A percentile compares a stretch with the other conserved stretches of the same genome.
Conservation (phyloP, 2,113 vertebrate genomes). For the Platichthys stellatus region DNA sequence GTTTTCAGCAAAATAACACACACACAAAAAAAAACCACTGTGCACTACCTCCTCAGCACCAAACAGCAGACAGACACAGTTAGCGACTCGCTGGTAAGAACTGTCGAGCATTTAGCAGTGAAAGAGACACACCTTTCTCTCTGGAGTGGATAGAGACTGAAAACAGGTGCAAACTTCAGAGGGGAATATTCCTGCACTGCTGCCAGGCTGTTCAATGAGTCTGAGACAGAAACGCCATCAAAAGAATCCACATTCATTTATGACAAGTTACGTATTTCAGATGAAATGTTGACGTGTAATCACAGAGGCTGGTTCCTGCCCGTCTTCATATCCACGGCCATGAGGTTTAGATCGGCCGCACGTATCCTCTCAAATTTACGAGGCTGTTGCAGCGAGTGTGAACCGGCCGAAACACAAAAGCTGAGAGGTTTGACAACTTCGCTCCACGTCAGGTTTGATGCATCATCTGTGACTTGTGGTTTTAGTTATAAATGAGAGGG, state of each 20-base stretch:
- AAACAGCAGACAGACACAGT: background rate
- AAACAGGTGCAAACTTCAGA: background rate
- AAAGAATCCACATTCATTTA: background rate
- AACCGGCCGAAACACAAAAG: slow-evolving; percentile 17
- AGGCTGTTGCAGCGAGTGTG: slow-evolving; percentile 19
- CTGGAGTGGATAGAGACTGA: background rate
- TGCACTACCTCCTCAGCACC: background rate
- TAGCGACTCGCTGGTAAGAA: background rate
- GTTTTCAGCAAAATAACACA: background rate
- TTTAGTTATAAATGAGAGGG: slow-evolving; percentile 42
- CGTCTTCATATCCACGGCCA: background rate
- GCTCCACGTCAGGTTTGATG: background rate
- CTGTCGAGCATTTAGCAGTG: background rate
- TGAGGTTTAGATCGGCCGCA: slow-evolving; percentile 4
- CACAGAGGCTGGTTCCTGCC: background rate
- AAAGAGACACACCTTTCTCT: background rate
- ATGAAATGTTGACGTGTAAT: background rate
- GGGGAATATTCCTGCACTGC: background rate
- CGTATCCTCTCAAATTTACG: slow-evolving; percentile 15
- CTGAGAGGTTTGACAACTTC: slow-evolving; percentile 33
- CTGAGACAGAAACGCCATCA: background rate
- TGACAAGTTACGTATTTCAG: background rate
- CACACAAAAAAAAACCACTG: background rate
- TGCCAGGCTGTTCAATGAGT: background rate
- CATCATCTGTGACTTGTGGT: slow-evolving; percentile 22